These are phyloP conservation scores for Dysmachus trigonus DNA, from an alignment of 2,888 invertebrate genomes.

Conservation along the genomic window DNA sequence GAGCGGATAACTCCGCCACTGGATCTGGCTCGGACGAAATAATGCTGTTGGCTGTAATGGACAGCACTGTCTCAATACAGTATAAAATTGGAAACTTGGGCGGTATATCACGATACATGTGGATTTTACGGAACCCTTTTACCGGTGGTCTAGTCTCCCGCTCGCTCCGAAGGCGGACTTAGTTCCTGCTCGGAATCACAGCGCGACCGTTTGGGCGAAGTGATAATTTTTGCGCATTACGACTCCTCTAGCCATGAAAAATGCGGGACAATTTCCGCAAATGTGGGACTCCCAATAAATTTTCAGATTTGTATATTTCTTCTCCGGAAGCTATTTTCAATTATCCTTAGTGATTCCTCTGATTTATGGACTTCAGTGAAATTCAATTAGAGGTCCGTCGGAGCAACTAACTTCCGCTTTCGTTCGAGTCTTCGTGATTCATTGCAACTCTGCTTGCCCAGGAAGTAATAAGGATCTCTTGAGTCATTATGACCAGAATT, in stretches of 20 bases:
- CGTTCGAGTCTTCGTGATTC: not conserved
- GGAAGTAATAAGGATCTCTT: not conserved
- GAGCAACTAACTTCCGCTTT: not conserved
- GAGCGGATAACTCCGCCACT: not conserved
- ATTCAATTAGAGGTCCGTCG: not conserved
- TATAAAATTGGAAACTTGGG: not conserved
- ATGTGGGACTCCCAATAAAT: not conserved
- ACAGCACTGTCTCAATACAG: constrained; percentile 37
- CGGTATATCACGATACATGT: constrained; percentile 21
- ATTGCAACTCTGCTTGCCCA: not conserved
- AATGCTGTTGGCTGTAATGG: constrained; percentile 20
- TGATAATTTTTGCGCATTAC: constrained; percentile 29
- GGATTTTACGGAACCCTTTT: not conserved
- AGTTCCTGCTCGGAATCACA: not conserved
- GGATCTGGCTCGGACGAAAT: constrained; percentile 1
- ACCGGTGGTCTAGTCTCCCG: not conserved
- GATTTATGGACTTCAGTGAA: constrained; percentile 12
- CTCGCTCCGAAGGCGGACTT: not conserved
- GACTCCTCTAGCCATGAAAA: not conserved
- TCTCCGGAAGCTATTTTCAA: not conserved
- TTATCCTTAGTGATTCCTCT: not conserved
- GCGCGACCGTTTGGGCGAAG: not conserved
- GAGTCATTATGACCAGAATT: not conserved
- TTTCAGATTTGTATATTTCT: constrained; percentile 13
- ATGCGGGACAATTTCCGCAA: constrained; percentile 14